These are phyloP conservation scores for Callipepla squamata DNA, from an alignment of 2,113 vertebrate genomes.

Conservation along the genomic window DNA sequence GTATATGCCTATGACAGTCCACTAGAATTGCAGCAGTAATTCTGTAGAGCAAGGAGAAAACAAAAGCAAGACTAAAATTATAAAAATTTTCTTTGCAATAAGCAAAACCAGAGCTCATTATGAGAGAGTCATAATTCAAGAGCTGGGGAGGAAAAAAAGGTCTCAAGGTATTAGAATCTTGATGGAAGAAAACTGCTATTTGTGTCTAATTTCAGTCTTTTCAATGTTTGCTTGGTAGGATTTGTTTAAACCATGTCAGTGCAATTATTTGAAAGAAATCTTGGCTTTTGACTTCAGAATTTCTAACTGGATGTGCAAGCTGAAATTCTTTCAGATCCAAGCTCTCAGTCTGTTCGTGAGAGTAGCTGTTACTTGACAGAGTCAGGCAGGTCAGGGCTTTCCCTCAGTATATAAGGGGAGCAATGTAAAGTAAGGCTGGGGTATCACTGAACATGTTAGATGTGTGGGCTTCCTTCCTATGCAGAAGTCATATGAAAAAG, in stretches of 20 bases:
- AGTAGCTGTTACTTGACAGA: background rate
- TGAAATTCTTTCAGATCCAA: background rate
- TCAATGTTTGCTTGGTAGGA: background rate
- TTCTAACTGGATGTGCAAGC: background rate
- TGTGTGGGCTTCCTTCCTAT: background rate
- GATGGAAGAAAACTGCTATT: background rate
- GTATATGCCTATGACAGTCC: conserved; percentile 24
- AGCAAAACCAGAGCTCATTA: background rate
- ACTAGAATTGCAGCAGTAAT: background rate
- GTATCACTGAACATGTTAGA: background rate
- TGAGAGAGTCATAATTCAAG: background rate
- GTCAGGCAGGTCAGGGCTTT: background rate
- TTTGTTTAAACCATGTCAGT: background rate
- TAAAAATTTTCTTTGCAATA: too few relatives aligned
- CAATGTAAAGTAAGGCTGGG: background rate
- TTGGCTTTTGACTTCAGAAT: background rate
- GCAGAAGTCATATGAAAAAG: background rate
- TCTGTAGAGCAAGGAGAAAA: conserved; percentile 21
- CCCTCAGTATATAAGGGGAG: background rate
- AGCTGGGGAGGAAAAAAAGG: background rate
- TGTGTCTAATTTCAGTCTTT: background rate
- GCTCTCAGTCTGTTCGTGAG: background rate
- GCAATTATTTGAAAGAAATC: conserved; percentile 1
- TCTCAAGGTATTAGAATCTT: background rate
- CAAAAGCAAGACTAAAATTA: background rate